Conservation (phyloP, 1,140 invertebrate species). For the Orchestia grillus region DNA sequence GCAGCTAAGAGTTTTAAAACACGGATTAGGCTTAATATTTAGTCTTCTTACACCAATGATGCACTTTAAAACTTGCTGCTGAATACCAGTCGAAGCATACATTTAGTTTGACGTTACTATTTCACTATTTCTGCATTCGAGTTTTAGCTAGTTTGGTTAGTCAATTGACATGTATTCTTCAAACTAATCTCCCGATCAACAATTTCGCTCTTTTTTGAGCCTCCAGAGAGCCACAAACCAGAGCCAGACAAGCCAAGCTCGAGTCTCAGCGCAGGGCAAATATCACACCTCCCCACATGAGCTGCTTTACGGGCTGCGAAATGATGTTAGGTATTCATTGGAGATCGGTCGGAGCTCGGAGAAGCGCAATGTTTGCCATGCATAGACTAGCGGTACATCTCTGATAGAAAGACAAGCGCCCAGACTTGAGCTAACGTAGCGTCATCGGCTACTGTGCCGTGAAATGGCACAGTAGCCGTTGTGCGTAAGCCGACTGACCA, state of each 20-base stretch:
- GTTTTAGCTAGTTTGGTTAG: too few species aligned
- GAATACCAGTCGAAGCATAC: too few species aligned
- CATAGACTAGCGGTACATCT: constrained; percentile 16
- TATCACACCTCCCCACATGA: background rate
- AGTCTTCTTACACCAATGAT: too few species aligned
- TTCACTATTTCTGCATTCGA: background rate
- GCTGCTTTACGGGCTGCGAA: background rate
- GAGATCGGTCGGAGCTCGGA: background rate
- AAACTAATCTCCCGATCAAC: background rate
- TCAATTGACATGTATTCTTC: background rate
- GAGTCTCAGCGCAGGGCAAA: background rate
- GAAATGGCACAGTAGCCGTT: background rate
- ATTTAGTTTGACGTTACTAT: background rate
- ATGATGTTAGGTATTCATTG: constrained; percentile 43
- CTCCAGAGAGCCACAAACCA: background rate
- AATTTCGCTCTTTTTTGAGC: background rate
- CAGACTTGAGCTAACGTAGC: background rate
- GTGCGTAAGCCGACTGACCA: background rate
- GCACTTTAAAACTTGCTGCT: too few species aligned
- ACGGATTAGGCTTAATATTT: too few species aligned
- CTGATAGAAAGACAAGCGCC: background rate
- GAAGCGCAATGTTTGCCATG: constrained; percentile 9
- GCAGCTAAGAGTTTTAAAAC: too few species aligned
- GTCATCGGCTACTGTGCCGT: background rate
- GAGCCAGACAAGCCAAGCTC: background rate